phyloP scores from a whole-genome alignment of 2,888 invertebrate species.

The Anoplius nigerrimus region DNA sequence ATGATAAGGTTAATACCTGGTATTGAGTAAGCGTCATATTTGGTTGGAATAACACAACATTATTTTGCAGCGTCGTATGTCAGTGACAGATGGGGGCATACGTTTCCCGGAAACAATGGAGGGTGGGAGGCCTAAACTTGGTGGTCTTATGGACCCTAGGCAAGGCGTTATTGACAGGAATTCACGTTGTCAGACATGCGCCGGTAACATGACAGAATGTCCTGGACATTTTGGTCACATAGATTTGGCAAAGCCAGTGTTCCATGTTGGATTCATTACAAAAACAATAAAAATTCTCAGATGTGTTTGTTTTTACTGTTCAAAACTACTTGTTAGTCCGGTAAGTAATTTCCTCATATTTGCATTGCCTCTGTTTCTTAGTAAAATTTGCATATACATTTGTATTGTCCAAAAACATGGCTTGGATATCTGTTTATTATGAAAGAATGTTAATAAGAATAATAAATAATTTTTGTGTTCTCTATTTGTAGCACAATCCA shows the following conservation, averaged over 20 bases:
- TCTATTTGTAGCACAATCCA: constrained; percentile 88
- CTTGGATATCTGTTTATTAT: background rate
- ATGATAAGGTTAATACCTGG: too few relatives aligned
- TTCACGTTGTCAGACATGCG: constrained; percentile 96
- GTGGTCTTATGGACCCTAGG: constrained; percentile 99
- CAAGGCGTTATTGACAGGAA: constrained; percentile 98
- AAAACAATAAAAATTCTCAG: constrained; percentile 98
- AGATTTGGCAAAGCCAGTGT: constrained; percentile 98
- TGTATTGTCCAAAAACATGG: constrained; percentile 1
- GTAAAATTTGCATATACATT: background rate
- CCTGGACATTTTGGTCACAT: constrained; percentile 99
- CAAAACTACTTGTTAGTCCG: constrained; percentile 95
- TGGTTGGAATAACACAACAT: too few relatives aligned
- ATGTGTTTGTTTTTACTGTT: constrained; percentile 99
- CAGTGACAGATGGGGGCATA: constrained; percentile 97
- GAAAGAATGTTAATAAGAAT: constrained; percentile 14
- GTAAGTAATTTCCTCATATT: constrained; percentile 78
- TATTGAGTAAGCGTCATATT: too few relatives aligned
- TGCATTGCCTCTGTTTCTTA: constrained; percentile 8
- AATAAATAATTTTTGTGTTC: constrained; percentile 52
- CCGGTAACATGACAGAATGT: constrained; percentile 98
- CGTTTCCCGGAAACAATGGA: constrained; percentile 98
- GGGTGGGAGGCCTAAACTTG: constrained; percentile 97
- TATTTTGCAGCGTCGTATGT: constrained; percentile 91
- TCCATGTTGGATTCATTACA: constrained; percentile 97